These are phyloP conservation scores for Zaprionus africanus DNA, from an alignment of 1,140 invertebrate species.

Conservation along the genomic window DNA sequence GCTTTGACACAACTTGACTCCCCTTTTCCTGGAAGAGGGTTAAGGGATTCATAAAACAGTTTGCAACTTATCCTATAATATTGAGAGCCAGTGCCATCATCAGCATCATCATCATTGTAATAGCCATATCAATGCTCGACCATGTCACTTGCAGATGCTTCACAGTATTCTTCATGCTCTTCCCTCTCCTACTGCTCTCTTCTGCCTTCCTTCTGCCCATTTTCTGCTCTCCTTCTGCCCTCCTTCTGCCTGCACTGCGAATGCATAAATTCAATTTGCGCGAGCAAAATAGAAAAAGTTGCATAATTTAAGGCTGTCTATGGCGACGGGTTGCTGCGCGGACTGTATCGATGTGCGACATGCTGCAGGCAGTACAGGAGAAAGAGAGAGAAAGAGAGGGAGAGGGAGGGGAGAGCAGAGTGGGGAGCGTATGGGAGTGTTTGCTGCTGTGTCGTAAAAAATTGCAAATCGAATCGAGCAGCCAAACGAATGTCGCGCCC, in stretches of 20 bases:
- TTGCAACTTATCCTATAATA: slow-evolving; percentile 5
- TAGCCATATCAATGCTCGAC: slow-evolving; percentile 3
- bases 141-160: slow-evolving; percentile 31
- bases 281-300: slow-evolving; percentile 41
- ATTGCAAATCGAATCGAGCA: slow-evolving; percentile 77
- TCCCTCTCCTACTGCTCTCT: too few relatives aligned
- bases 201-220: neutral
- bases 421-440: neutral
- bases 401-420: neutral
- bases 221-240: neutral
- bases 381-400: neutral
- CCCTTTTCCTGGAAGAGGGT: too few relatives aligned
- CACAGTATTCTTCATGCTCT: neutral
- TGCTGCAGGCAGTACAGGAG: too few relatives aligned
- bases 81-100: neutral
- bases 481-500: slow-evolving; percentile 55
- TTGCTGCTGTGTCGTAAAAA: slow-evolving; percentile 57
- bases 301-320: slow-evolving; percentile 78
- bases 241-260: slow-evolving; percentile 3
- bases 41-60: neutral
- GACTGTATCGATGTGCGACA: slow-evolving; percentile 14
- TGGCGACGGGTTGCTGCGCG: slow-evolving; percentile 17
- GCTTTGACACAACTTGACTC: neutral
- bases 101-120: neutral
- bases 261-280: slow-evolving; percentile 78